phyloP scores from a whole-genome alignment of 2,113 vertebrate species.

The Nettapus auritus region DNA sequence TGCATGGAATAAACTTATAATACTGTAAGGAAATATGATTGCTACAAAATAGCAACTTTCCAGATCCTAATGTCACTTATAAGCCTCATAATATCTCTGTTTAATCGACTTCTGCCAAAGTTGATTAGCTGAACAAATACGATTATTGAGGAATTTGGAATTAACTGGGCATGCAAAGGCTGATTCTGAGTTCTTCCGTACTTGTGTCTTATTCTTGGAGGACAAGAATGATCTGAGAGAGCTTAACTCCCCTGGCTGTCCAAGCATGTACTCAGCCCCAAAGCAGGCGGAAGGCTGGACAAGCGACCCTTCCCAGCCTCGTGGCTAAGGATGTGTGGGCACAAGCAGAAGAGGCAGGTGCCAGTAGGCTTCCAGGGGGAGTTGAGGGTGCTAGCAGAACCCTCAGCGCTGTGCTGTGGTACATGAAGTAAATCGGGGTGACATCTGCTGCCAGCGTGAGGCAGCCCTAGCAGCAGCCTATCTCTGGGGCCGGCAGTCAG shows the following conservation, averaged over 20 bases:
- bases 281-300: neutral
- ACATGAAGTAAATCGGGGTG: neutral
- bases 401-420: neutral
- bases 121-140: neutral
- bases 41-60: neutral
- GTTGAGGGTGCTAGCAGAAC: neutral
- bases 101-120: neutral
- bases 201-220: neutral
- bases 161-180: neutral
- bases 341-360: neutral
- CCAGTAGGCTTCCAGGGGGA: neutral
- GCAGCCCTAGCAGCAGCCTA: neutral
- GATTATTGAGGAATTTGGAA: neutral
- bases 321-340: rapidly evolving
- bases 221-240: too few species aligned
- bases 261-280: neutral
- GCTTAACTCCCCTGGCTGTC: neutral
- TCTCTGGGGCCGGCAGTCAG: neutral
- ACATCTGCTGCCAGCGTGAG: neutral
- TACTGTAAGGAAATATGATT: neutral
- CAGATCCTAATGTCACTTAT: neutral
- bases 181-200: neutral
- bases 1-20: neutral
- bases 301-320: neutral
- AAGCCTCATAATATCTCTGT: rapidly evolving